phyloP scores from a whole-genome alignment of 2,113 vertebrate species.

The Colossoma macropomum region DNA sequence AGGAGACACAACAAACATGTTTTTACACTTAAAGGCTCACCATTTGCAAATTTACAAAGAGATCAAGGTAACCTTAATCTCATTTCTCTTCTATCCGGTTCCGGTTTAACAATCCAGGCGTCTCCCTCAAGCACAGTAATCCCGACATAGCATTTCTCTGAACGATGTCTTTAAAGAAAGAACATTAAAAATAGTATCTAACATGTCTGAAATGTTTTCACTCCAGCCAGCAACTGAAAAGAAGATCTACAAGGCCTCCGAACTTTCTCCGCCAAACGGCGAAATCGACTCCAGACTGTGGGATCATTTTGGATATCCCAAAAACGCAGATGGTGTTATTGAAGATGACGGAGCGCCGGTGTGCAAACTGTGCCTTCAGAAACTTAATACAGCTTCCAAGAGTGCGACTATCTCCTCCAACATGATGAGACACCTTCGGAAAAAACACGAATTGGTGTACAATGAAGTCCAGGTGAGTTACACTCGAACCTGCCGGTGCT shows the following conservation, averaged over 20 bases:
- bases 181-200: not conserved
- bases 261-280: conserved; percentile 16
- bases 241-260: conserved; percentile 3
- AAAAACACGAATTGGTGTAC: conserved; percentile 22
- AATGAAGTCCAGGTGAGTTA: conserved; percentile 23
- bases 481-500: too few relatives aligned
- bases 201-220: not conserved
- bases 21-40: conserved; percentile 34
- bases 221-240: conserved; percentile 4
- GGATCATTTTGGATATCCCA: conserved; percentile 50
- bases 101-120: not conserved
- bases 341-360: conserved; percentile 41
- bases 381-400: conserved; percentile 15
- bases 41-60: conserved; percentile 37
- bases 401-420: conserved; percentile 8
- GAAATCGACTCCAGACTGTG: conserved; percentile 32
- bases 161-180: too few relatives aligned
- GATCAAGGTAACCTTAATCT: conserved; percentile 21
- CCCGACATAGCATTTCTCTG: too few relatives aligned
- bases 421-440: conserved; percentile 44
- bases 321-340: conserved; percentile 16
- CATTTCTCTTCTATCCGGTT: not conserved
- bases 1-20: conserved; percentile 38
- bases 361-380: conserved; percentile 47
- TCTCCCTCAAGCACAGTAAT: too few relatives aligned